A percentile compares a stretch with the other conserved stretches of the same genome.
phyloP scores from a whole-genome alignment of 1,140 invertebrate genomes.

The Prorops nasuta region DNA sequence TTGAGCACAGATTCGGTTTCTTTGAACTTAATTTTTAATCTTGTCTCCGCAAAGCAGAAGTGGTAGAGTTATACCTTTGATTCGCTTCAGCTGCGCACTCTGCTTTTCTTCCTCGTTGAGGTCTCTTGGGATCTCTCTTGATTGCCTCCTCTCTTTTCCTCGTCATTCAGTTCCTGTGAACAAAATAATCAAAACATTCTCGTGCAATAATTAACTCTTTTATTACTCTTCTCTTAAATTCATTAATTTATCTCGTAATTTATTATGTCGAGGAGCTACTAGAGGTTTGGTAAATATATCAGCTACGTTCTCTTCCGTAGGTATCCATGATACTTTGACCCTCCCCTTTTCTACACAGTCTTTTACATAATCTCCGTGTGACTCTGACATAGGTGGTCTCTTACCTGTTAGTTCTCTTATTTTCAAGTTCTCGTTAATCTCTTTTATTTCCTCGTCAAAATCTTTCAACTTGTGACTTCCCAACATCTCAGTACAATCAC shows the following conservation, averaged over 20 bases:
- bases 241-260: conserved; percentile 20
- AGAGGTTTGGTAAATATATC: conserved; percentile 28
- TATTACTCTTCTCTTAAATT: too few species aligned
- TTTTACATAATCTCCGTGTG: neutral
- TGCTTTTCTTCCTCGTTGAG: too few species aligned
- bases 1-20: too few species aligned
- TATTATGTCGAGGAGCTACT: conserved; percentile 9
- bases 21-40: too few species aligned
- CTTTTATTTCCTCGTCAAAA: conserved; percentile 1
- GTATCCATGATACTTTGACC: conserved; percentile 19
- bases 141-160: too few species aligned
- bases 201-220: too few species aligned
- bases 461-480: conserved; percentile 10
- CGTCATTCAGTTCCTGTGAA: too few species aligned
- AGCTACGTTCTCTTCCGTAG: conserved; percentile 21
- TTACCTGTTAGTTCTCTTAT: neutral
- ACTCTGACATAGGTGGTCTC: neutral
- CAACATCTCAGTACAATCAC: neutral
- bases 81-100: too few species aligned
- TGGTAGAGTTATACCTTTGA: too few species aligned
- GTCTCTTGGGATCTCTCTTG: too few species aligned
- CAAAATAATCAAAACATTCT: too few species aligned
- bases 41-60: too few species aligned
- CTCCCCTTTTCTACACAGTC: neutral
- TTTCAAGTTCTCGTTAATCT: neutral